A percentile compares a stretch with the other conserved stretches of the same genome.
These are phyloP conservation scores for Heliornis fulica DNA, from an alignment of 2,113 vertebrate species.

Conservation along the genomic window DNA sequence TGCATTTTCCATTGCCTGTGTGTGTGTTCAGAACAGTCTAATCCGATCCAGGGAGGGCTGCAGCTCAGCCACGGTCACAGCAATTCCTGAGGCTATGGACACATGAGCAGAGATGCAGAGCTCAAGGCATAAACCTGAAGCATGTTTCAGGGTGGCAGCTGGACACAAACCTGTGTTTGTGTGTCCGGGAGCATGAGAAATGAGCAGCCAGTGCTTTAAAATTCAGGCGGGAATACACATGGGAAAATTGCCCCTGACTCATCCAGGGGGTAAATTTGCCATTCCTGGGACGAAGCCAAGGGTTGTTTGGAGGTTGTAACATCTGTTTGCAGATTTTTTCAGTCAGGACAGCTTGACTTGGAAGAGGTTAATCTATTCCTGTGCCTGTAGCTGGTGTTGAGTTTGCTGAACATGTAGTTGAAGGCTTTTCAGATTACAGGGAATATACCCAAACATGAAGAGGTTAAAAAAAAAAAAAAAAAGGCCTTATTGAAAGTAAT, in stretches of 20 bases:
- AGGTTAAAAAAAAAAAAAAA: neutral
- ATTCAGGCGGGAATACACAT: neutral
- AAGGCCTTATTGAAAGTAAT: neutral
- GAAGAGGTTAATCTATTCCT: neutral
- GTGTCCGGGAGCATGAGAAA: neutral
- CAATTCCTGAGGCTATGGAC: neutral
- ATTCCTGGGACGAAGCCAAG: neutral
- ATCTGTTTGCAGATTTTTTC: conserved; percentile 23
- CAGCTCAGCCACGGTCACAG: neutral
- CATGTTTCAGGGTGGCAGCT: accelerated
- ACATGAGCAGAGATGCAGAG: neutral
- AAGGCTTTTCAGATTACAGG: neutral
- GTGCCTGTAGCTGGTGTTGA: neutral
- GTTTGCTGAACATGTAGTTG: neutral
- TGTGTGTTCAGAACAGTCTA: neutral
- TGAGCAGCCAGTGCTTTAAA: neutral
- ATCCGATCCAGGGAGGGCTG: accelerated
- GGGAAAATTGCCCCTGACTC: neutral
- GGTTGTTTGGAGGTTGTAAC: neutral
- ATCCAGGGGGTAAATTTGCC: neutral
- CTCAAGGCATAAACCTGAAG: neutral
- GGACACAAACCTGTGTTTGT: neutral
- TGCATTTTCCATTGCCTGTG: neutral
- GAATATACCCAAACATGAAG: neutral
- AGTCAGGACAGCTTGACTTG: neutral